phyloP scores from a whole-genome alignment of 1,140 invertebrate species.

The Ceratitis capitata region DNA sequence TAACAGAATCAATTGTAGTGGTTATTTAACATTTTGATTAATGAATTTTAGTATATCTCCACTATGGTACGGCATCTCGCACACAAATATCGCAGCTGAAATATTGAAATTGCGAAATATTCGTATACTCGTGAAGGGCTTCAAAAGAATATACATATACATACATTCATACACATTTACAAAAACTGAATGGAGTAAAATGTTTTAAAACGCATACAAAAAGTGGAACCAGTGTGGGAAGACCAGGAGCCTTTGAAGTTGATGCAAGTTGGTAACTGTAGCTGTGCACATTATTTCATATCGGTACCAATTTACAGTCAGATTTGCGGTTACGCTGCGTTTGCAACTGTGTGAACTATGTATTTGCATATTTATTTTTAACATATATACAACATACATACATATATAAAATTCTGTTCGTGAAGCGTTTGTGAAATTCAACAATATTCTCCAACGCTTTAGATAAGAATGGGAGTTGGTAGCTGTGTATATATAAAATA shows the following conservation, averaged over 20 bases:
- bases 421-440: background rate
- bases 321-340: background rate
- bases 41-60: conserved; percentile 29
- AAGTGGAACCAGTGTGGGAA: background rate
- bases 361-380: background rate
- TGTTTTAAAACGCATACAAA: background rate
- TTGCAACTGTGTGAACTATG: background rate
- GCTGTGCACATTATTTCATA: background rate
- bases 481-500: no score
- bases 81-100: no score
- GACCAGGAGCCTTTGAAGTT: background rate
- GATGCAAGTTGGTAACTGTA: background rate
- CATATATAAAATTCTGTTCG: no score
- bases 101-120: no score
- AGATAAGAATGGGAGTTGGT: no score
- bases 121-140: no score
- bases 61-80: background rate
- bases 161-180: background rate
- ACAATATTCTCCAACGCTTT: background rate
- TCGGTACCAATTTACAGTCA: conserved; percentile 19
- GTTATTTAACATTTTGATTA: conserved; percentile 36
- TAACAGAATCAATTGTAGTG: conserved; percentile 23
- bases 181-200: background rate
- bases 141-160: no score
- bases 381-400: background rate